Percentiles rank a stretch among this genome's conserved stretches.
Evolutionary conservation across 2,888 invertebrate genomes (phyloP).

Genomic region (Apamea monoglypha): DNA sequence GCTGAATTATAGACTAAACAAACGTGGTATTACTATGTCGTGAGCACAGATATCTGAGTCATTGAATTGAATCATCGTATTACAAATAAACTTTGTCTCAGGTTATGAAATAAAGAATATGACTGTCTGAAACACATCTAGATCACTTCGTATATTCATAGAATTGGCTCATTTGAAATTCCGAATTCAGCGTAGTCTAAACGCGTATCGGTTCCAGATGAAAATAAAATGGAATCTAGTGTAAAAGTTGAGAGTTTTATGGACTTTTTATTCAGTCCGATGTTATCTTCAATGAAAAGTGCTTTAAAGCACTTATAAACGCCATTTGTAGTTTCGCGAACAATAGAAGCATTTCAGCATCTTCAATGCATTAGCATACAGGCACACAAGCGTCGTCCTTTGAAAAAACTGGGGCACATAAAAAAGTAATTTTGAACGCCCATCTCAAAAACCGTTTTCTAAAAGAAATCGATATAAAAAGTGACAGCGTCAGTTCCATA

Average conservation of each 20-base stretch:
- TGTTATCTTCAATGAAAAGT: slow-evolving; percentile 34
- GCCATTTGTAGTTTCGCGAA: slow-evolving; percentile 28
- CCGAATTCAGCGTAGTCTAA: slow-evolving; percentile 41
- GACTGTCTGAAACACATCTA: slow-evolving; percentile 4
- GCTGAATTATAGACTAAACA: slow-evolving; percentile 25
- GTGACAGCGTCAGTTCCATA: background rate
- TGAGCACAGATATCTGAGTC: background rate
- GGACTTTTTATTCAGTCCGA: slow-evolving; percentile 33
- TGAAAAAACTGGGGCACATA: background rate
- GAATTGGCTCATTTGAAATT: slow-evolving; percentile 36
- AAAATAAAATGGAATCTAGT: slow-evolving; percentile 53
- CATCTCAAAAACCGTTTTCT: background rate
- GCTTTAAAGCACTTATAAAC: slow-evolving; percentile 19
- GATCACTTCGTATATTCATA: slow-evolving; percentile 9
- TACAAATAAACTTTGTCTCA: background rate
- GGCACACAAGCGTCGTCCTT: background rate
- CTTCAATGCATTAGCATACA: slow-evolving; percentile 11
- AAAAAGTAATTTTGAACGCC: background rate
- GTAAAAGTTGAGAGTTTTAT: slow-evolving; percentile 45
- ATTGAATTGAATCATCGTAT: slow-evolving; percentile 8
- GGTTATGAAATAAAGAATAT: slow-evolving; percentile 1
- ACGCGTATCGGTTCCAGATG: slow-evolving; percentile 39
- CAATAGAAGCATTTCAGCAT: slow-evolving; percentile 19
- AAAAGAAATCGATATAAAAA: slow-evolving; percentile 12
- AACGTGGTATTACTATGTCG: slow-evolving; percentile 1